These are phyloP conservation scores for Paralichthys olivaceus DNA, from an alignment of 2,113 vertebrate species.

Conservation along the genomic window DNA sequence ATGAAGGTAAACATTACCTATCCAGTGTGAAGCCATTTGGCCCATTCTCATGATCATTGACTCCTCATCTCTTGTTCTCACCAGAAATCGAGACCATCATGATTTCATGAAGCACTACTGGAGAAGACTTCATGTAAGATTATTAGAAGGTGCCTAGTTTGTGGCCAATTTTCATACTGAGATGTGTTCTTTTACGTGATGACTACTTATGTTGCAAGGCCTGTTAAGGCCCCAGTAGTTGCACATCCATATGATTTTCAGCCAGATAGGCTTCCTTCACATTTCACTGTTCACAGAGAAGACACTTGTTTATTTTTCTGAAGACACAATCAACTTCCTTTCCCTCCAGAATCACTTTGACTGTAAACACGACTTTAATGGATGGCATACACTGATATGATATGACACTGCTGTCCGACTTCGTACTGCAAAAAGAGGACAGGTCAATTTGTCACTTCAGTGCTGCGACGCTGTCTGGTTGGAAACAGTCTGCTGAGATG, in stretches of 20 bases:
- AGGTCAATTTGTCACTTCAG: slow-evolving; percentile 39
- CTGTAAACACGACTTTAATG: slow-evolving; percentile 46
- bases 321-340: slow-evolving; percentile 7
- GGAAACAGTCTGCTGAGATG: slow-evolving; percentile 75
- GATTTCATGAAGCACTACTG: slow-evolving; percentile 20
- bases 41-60: slow-evolving; percentile 31
- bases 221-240: neutral
- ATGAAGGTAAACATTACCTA: slow-evolving; percentile 63
- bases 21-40: slow-evolving; percentile 74
- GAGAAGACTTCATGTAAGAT: slow-evolving; percentile 30
- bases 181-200: slow-evolving; percentile 11
- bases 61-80: slow-evolving; percentile 11
- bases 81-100: slow-evolving; percentile 26
- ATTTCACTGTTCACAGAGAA: slow-evolving; percentile 48
- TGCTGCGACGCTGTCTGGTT: slow-evolving; percentile 7
- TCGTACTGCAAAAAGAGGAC: slow-evolving; percentile 39
- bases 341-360: slow-evolving; percentile 41
- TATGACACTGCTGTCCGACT: slow-evolving; percentile 35
- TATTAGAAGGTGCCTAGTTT: neutral
- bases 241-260: slow-evolving; percentile 22
- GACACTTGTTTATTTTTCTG: slow-evolving; percentile 17
- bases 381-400: slow-evolving; percentile 35
- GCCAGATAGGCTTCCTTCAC: slow-evolving; percentile 48
- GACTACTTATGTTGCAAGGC: neutral
- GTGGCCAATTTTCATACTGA: neutral